Percentiles rank a stretch among this genome's conserved stretches.
These are phyloP conservation scores for Halocynthia roretzi DNA, from an alignment of 23 tunicate species.

Conservation along the genomic window DNA sequence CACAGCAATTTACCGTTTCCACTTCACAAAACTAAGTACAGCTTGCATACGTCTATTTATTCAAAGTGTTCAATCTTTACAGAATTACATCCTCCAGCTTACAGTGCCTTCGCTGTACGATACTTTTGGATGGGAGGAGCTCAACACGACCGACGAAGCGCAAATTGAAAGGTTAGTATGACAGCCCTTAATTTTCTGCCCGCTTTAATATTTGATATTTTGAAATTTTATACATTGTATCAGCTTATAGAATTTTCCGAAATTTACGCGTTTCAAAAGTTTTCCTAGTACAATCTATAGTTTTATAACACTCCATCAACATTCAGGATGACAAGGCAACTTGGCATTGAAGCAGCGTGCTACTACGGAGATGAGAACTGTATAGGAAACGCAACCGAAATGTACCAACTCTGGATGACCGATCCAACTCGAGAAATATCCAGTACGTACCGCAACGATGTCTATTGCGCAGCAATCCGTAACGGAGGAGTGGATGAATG, in stretches of 20 bases:
- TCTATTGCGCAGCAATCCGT: slow-evolving; percentile 72
- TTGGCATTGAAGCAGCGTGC: slow-evolving; percentile 51
- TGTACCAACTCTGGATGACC: slow-evolving; percentile 46
- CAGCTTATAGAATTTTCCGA: too few relatives aligned
- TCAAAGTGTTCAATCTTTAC: background rate
- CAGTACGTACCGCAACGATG: slow-evolving; percentile 48
- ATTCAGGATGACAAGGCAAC: slow-evolving; percentile 38
- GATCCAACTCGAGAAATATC: slow-evolving; percentile 24
- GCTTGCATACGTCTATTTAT: too few relatives aligned
- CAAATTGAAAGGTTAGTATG: slow-evolving; percentile 26
- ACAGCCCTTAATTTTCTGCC: too few relatives aligned
- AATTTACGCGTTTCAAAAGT: too few relatives aligned
- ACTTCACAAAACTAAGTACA: too few relatives aligned
- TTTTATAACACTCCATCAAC: too few relatives aligned
- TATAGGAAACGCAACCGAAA: slow-evolving; percentile 19
- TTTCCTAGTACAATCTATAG: too few relatives aligned
- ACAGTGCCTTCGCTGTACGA: slow-evolving; percentile 38
- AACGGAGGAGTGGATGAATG: slow-evolving; percentile 64
- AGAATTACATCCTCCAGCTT: slow-evolving; percentile 32
- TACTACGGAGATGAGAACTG: slow-evolving; percentile 48
- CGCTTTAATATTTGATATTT: too few relatives aligned
- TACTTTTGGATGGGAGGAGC: slow-evolving; percentile 56
- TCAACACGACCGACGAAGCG: slow-evolving; percentile 23
- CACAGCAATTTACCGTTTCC: too few relatives aligned
- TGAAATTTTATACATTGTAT: too few relatives aligned